These are phyloP conservation scores for Tricholaema leucomelas DNA, from an alignment of 2,113 vertebrate species.

Conservation along the genomic window DNA sequence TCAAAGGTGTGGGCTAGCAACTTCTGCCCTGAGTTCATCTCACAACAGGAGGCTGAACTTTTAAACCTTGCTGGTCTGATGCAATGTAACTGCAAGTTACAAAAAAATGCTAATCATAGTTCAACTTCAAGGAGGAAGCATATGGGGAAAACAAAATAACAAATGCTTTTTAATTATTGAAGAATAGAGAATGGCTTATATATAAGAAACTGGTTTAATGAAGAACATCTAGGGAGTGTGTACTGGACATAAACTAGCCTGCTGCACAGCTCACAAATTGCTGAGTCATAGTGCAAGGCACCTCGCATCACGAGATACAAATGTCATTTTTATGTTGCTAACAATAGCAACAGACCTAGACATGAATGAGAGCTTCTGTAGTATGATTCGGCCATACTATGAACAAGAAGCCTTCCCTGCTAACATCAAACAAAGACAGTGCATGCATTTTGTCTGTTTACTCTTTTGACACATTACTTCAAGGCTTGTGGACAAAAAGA, in stretches of 20 bases:
- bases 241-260: neutral
- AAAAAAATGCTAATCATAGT: neutral
- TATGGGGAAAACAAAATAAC: accelerated
- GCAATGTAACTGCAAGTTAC: neutral
- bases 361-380: neutral
- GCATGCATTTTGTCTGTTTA: neutral
- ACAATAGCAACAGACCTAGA: neutral
- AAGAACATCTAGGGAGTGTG: neutral
- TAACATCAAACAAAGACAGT: neutral
- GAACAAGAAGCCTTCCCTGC: neutral
- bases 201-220: neutral
- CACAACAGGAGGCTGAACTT: neutral
- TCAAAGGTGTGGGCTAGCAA: neutral
- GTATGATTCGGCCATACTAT: neutral
- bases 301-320: neutral
- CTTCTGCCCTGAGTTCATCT: neutral
- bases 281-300: conserved; percentile 30
- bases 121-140: neutral
- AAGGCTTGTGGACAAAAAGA: neutral
- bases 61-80: neutral
- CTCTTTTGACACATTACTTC: neutral
- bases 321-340: neutral
- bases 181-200: neutral
- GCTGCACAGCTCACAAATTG: neutral
- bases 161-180: neutral